These are phyloP conservation scores for Galagoides demidoff DNA, from an alignment of 2,797 vertebrate species.

Conservation along the genomic window DNA sequence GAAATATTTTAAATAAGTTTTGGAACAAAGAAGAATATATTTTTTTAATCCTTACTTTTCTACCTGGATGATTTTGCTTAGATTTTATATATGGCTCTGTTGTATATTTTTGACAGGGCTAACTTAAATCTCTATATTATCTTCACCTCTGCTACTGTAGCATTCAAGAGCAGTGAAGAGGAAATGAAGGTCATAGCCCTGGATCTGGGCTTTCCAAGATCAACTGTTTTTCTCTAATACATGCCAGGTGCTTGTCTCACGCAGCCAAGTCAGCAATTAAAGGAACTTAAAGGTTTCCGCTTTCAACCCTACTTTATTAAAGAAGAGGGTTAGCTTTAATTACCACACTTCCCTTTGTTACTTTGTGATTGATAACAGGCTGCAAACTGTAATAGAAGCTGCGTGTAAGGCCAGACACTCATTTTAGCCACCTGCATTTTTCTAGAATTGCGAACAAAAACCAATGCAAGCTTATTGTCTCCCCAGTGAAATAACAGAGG, in stretches of 20 bases:
- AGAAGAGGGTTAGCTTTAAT: not conserved
- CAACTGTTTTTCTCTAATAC: not conserved
- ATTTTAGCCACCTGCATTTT: not conserved
- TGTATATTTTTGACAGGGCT: not conserved
- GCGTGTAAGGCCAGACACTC: not conserved
- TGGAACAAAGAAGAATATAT: not conserved
- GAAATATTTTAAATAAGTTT: not conserved
- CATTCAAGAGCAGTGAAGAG: not conserved
- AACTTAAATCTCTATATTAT: not conserved
- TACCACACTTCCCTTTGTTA: constrained; percentile 13
- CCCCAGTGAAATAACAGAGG: not conserved
- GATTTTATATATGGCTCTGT: not conserved
- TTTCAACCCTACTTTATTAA: not conserved
- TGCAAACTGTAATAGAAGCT: not conserved
- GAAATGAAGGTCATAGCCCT: not conserved
- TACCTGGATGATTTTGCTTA: not conserved
- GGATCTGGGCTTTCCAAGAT: not conserved
- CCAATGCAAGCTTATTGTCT: not conserved
- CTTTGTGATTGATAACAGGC: constrained; percentile 15
- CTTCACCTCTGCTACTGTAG: not conserved
- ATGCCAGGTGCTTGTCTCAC: not conserved
- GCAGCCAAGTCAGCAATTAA: not conserved
- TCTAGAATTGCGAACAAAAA: constrained; percentile 20
- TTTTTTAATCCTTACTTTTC: not conserved
- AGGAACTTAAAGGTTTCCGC: not conserved